Evolutionary conservation across 2,888 invertebrate genomes (phyloP).

Genomic region (Cremastinae sp.): DNA sequence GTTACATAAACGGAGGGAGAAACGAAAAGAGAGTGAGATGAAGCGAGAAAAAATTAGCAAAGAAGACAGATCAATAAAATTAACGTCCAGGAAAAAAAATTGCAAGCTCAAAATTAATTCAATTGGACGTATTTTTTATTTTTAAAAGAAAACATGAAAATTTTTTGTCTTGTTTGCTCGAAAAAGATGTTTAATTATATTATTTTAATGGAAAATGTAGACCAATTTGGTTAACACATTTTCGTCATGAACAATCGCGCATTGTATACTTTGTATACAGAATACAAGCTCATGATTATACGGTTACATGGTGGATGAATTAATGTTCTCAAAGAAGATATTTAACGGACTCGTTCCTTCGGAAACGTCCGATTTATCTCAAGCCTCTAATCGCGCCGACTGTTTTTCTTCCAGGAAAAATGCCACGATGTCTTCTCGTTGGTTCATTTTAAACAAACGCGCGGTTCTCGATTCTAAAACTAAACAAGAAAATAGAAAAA

Average conservation of each 20-base stretch:
- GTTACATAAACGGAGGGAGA: conserved; percentile 15
- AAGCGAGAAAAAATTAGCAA: neutral
- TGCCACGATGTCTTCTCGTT: conserved; percentile 3
- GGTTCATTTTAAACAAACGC: neutral
- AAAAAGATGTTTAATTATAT: neutral
- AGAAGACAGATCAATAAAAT: neutral
- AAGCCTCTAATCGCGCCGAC: neutral
- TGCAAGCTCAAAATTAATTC: neutral
- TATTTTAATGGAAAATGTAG: conserved; percentile 12
- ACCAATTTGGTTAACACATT: conserved; percentile 34
- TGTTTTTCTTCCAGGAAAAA: conserved; percentile 7
- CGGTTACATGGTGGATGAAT: neutral
- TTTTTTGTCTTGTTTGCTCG: too few species aligned
- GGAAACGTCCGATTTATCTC: conserved; percentile 30
- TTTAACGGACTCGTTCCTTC: conserved; percentile 6
- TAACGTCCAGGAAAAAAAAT: neutral
- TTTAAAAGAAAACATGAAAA: too few species aligned
- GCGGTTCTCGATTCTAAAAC: neutral
- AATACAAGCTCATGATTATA: neutral
- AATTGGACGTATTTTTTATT: neutral
- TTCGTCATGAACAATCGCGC: conserved; percentile 26
- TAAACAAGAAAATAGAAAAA: neutral
- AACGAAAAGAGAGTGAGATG: conserved; percentile 3
- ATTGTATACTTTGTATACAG: neutral
- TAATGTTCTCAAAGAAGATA: conserved; percentile 24